Conservation (phyloP, 2,888 invertebrate genomes). For the Netelia melanura region DNA sequence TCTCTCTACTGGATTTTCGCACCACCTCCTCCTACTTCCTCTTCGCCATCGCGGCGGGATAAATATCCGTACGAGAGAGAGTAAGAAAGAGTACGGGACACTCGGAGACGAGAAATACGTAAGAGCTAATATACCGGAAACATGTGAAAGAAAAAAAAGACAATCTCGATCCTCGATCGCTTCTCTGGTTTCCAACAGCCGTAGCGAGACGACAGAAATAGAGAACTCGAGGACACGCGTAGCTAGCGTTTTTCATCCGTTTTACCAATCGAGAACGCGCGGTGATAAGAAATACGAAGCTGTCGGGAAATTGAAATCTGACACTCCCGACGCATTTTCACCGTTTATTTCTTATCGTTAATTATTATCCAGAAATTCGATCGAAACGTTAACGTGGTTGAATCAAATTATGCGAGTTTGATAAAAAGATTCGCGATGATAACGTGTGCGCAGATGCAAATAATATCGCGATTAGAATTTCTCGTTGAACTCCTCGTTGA, state of each 20-base stretch:
- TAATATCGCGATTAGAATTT: slow-evolving; percentile 13
- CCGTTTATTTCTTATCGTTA: no score
- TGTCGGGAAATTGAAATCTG: slow-evolving; percentile 14
- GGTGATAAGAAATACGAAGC: slow-evolving; percentile 4
- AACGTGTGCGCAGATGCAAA: not conserved
- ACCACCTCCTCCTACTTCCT: slow-evolving; percentile 5
- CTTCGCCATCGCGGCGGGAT: not conserved
- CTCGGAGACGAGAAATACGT: slow-evolving; percentile 39
- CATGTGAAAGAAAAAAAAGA: slow-evolving; percentile 33
- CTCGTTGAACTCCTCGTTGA: slow-evolving; percentile 37
- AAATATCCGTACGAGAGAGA: slow-evolving; percentile 4
- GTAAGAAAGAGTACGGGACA: slow-evolving; percentile 25
- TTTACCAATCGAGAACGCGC: not conserved
- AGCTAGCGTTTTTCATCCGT: not conserved
- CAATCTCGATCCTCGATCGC: slow-evolving; percentile 42
- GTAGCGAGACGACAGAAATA: slow-evolving; percentile 6
- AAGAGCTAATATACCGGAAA: slow-evolving; percentile 65
- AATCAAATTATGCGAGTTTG: not conserved
- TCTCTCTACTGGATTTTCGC: slow-evolving; percentile 39
- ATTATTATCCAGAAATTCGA: no score
- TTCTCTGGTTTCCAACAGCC: slow-evolving; percentile 8
- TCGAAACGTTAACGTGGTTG: no score
- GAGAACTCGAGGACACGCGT: slow-evolving; percentile 36
- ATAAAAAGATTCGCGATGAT: slow-evolving; percentile 8
- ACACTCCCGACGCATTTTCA: no score